Evolutionary conservation across 2,113 vertebrate species (phyloP).

Genomic region (Leptosomus discolor): DNA sequence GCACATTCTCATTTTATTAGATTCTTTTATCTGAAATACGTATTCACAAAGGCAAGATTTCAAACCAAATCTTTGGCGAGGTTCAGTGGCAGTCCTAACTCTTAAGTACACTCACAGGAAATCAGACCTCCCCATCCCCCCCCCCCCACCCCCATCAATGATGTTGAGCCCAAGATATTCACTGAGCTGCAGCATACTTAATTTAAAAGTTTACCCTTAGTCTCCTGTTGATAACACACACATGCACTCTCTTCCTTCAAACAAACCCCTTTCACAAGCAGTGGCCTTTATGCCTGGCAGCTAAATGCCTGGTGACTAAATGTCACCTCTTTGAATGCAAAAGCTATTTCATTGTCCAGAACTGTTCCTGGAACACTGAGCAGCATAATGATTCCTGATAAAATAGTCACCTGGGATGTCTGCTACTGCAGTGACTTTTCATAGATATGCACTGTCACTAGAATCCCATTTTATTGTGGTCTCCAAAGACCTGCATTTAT

Average conservation of each 20-base stretch:
- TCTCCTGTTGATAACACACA: neutral
- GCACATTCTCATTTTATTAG: neutral
- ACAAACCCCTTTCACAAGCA: neutral
- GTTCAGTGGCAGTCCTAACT: neutral
- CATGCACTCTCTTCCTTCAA: neutral
- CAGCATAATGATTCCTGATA: constrained; percentile 7
- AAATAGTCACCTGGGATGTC: constrained; percentile 24
- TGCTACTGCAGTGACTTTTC: constrained; percentile 15
- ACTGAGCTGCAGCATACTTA: neutral
- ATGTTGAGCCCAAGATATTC: neutral
- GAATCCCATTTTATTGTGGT: neutral
- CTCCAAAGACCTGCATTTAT: neutral
- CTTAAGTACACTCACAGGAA: neutral
- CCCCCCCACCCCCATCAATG: too few species aligned
- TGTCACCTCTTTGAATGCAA: neutral
- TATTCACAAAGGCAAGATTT: neutral
- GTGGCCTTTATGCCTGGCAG: neutral
- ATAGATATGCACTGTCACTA: neutral
- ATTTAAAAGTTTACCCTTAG: neutral
- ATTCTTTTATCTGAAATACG: neutral
- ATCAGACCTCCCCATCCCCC: neutral
- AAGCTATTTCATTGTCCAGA: constrained; percentile 19
- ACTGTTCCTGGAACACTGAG: constrained; percentile 17
- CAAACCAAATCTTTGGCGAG: neutral
- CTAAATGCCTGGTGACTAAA: neutral